Base-by-base conservation (phyloP, 2,113 vertebrate genomes). In the Ictalurus punctatus region DNA sequence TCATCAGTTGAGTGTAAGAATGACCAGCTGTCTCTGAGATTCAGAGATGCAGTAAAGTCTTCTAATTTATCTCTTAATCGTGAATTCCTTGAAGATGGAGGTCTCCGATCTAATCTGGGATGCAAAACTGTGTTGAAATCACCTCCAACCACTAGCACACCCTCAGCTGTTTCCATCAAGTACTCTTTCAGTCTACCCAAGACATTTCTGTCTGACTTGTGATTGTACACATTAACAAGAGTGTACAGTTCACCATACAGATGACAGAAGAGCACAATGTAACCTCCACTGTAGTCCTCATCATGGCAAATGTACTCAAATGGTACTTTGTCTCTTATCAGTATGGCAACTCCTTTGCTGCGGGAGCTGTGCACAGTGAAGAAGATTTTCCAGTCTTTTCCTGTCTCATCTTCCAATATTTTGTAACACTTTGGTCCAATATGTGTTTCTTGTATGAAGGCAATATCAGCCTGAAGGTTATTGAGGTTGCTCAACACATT, bases 101-200 rank as follows among this genome's bases (percentile, higher is more conserved):
- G 58, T 71, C 27, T 71, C 48, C 80, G 23, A 86, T 91, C 88
- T 16, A 87, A 48, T 71, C 83, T 79, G 54, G 67, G 61, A 84
- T 92, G 27, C 59, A 89, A 80, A 30, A 91, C 89, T 74, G 37
- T 73, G 56, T 88, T 90, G 52, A 90, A 90, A 87, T 87, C 85
- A 9, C 89, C 87, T 58, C 73, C 91, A 74, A 91, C 85, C 34
- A 91, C 86, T 44, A 90, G 76, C 10, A 88, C 56, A 6, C 40
- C 40, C 40, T 40, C 40, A 40, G 40, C 40, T 40, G 40, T 40
- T 40, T 40, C 40, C 40, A 40, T 40, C 40, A 40, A 40, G 40
- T 40, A 40, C 40, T 40, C 40, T 4, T 40, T 40, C 40, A 40
- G 40, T 40, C 40, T 40, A 40, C 40, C 40, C 40, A 40, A 40